Base-by-base conservation (phyloP, 2,888 invertebrate species). In the Hypena proboscidalis region DNA sequence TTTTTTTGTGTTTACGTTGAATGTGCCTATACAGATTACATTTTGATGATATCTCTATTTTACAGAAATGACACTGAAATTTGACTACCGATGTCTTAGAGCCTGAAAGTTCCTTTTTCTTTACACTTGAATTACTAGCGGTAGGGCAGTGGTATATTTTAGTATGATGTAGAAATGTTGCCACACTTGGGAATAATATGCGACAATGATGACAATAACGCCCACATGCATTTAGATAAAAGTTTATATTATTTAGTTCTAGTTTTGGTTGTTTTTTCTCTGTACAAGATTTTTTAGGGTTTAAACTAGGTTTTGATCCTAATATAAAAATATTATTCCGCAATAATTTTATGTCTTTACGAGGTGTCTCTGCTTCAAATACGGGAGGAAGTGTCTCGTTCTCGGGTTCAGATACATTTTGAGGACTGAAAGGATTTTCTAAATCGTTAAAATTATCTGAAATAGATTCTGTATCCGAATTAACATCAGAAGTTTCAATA, bases 201-300 rank as follows among this genome's bases (percentile, higher is more conserved):
- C 48, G 50, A 61, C 87, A 88, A 13, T 47, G 27, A 40, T 62
- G 54, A 61, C 87, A 88, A 61, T 73, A 88, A 44, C 70, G 70
- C n/a, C 56, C 62, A 58, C 76, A 77, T 19, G 39, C 67, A 23
- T 63, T 52, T 43, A 87, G 70, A 51, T 71, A 77, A 7, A 50
- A 35, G 14, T 58, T 60, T 25, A 83, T 42, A 57, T 84, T 73
- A 48, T 70, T 54, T 29, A 87, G 44, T 10, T 43, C 20, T 29
- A 84, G 47, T 43, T 60, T 75, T 7, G 70, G 57, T 19, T 60
- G 45, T 47, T 26, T 47, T 23, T 36, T 59, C 27, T 15, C 15
- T 19, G n/a, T 26, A 17, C 2, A 3, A 14, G 11, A 21, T 3
- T 36, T 42, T 41, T 57, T 53, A 36, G 41, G n/a, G 8, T 20